Percentiles rank a stretch among this genome's conserved stretches.
Conservation (phyloP, 2,888 invertebrate genomes). For the Tuta absoluta region DNA sequence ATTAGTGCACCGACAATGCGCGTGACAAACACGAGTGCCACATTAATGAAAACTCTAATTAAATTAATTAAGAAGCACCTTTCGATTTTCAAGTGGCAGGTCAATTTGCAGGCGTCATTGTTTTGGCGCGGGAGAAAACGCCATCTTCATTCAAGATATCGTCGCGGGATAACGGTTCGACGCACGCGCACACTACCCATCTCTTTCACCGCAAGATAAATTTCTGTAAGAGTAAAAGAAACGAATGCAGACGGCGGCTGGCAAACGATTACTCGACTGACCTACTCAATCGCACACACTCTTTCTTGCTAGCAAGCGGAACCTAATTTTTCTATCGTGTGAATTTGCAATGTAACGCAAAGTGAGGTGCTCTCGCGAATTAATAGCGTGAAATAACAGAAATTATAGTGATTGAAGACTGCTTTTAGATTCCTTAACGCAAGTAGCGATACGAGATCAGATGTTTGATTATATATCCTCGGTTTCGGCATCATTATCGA, state of each 20-base stretch:
- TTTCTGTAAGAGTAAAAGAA: slow-evolving; percentile 44
- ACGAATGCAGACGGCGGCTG: slow-evolving; percentile 61
- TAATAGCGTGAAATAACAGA: slow-evolving; percentile 66
- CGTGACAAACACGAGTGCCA: slow-evolving; percentile 42
- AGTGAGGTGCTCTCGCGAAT: slow-evolving; percentile 42
- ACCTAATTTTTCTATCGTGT: slow-evolving; percentile 79
- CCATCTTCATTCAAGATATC: slow-evolving; percentile 81
- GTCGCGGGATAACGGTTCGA: slow-evolving; percentile 77
- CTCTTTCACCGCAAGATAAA: slow-evolving; percentile 39
- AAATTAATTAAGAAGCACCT: slow-evolving; percentile 60
- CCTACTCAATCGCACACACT: slow-evolving; percentile 80
- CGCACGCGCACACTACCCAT: slow-evolving; percentile 59
- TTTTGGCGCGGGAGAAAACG: slow-evolving; percentile 80
- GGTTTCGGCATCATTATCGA: not conserved
- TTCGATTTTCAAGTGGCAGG: slow-evolving; percentile 71
- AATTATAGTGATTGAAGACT: slow-evolving; percentile 55
- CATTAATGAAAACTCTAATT: slow-evolving; percentile 55
- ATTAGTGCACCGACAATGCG: slow-evolving; percentile 40
- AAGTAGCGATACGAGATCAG: slow-evolving; percentile 13
- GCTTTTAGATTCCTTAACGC: slow-evolving; percentile 29
- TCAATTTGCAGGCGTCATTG: slow-evolving; percentile 69
- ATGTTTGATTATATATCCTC: slow-evolving; percentile 4
- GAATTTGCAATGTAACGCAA: slow-evolving; percentile 68
- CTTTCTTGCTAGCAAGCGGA: slow-evolving; percentile 80
- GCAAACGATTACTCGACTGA: slow-evolving; percentile 80